Conservation (phyloP, 2,797 vertebrate genomes). For the Chiloscyllium punctatum region DNA sequence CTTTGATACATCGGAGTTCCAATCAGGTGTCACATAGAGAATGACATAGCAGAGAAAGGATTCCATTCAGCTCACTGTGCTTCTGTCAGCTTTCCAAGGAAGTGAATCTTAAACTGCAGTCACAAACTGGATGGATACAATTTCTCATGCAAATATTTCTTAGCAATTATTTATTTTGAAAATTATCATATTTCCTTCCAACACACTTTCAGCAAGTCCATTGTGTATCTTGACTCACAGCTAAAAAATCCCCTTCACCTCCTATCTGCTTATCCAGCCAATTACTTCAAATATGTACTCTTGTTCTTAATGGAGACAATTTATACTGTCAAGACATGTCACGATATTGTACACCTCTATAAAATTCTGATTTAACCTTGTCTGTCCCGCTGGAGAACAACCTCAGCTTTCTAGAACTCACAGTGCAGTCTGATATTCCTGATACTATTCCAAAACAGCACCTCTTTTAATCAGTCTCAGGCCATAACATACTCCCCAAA, state of each 20-base stretch:
- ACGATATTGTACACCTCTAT: not conserved
- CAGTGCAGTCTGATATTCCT: not conserved
- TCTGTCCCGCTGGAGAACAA: not conserved
- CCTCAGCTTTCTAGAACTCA: not conserved
- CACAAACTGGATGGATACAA: too few species aligned
- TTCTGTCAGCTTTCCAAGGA: not conserved
- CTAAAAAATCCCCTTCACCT: not conserved
- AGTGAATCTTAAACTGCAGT: too few species aligned
- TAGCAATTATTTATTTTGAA: not conserved
- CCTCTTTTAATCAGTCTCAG: not conserved
- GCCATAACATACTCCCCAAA: not conserved
- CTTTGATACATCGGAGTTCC: not conserved
- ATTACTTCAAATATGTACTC: not conserved
- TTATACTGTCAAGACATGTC: not conserved
- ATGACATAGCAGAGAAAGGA: not conserved
- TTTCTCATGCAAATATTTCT: not conserved
- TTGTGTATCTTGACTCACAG: not conserved
- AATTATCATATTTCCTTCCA: not conserved
- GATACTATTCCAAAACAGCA: not conserved
- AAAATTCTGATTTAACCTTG: not conserved
- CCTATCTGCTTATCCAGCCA: not conserved
- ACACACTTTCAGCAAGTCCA: not conserved
- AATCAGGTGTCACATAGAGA: not conserved
- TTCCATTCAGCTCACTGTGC: not conserved
- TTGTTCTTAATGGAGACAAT: not conserved